These are phyloP conservation scores for Hyles vespertilio DNA, from an alignment of 1,140 invertebrate genomes.

Conservation along the genomic window DNA sequence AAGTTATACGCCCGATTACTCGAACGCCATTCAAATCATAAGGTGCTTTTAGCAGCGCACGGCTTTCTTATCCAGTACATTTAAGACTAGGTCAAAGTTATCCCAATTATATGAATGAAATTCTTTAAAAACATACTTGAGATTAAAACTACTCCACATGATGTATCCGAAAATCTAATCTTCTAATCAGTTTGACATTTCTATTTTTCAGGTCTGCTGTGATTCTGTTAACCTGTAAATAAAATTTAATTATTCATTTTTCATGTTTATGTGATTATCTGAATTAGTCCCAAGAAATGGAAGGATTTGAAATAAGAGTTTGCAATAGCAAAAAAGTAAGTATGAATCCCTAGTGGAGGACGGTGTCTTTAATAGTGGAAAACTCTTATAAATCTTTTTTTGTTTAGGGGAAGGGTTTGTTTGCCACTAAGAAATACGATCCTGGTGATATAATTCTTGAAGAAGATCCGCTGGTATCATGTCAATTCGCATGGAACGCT, in stretches of 20 bases:
- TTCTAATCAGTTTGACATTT: too few species aligned
- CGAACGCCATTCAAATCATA: too few species aligned
- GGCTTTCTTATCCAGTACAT: too few species aligned
- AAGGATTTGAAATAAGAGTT: slow-evolving; percentile 44
- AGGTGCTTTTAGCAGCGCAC: too few species aligned
- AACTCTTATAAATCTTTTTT: slow-evolving; percentile 3
- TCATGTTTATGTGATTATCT: slow-evolving; percentile 1
- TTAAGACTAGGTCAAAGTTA: too few species aligned
- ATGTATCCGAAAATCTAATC: too few species aligned
- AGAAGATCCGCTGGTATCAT: slow-evolving; percentile 91
- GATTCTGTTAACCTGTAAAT: too few species aligned
- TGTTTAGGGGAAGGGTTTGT: slow-evolving; percentile 89
- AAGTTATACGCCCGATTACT: too few species aligned
- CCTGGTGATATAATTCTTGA: slow-evolving; percentile 89
- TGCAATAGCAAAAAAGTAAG: slow-evolving; percentile 53
- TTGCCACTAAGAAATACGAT: slow-evolving; percentile 83
- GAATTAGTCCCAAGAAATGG: slow-evolving; percentile 24
- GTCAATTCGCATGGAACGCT: slow-evolving; percentile 96
- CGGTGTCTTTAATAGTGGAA: background rate
- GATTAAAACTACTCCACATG: too few species aligned
- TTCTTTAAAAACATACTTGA: too few species aligned
- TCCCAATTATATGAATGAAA: too few species aligned
- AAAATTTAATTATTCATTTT: background rate
- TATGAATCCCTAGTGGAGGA: slow-evolving; percentile 3
- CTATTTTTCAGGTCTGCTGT: too few species aligned